phyloP scores from a whole-genome alignment of 2,797 vertebrate species.

The Urocyon cinereoargenteus region DNA sequence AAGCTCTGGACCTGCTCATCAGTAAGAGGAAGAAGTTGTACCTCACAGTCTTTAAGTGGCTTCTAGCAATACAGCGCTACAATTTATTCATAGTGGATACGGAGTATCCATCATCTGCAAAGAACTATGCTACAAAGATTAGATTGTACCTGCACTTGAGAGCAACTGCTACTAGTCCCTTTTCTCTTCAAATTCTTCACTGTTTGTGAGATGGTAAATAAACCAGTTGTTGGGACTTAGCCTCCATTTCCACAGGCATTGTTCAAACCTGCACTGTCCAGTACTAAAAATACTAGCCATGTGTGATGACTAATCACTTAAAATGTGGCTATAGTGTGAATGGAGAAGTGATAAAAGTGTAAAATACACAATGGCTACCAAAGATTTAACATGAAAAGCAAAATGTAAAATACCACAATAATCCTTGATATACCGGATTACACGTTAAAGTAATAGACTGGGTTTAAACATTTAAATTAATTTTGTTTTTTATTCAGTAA shows the following conservation, averaged over 20 bases:
- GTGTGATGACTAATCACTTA: not conserved
- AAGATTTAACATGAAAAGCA: not conserved
- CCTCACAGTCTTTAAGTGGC: not conserved
- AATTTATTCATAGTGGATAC: not conserved
- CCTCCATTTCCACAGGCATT: not conserved
- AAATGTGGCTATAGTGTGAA: not conserved
- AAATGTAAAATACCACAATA: not conserved
- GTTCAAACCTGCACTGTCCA: not conserved
- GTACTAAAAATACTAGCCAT: not conserved
- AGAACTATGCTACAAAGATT: not conserved
- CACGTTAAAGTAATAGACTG: slow-evolving; percentile 39
- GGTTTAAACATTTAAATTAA: slow-evolving; percentile 6
- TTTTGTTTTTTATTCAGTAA: slow-evolving; percentile 30
- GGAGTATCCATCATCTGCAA: not conserved
- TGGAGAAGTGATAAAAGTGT: not conserved
- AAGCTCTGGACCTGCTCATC: not conserved
- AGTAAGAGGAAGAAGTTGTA: not conserved
- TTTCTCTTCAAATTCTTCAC: not conserved
- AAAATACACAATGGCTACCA: not conserved
- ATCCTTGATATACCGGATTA: not conserved
- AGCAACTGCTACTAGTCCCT: not conserved
- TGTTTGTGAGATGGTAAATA: not conserved
- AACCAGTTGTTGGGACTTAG: not conserved
- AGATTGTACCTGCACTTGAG: not conserved
- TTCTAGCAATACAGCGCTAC: not conserved